Evolutionary conservation across 2,888 invertebrate species (phyloP).

Genomic region (Salpingus planirostris): DNA sequence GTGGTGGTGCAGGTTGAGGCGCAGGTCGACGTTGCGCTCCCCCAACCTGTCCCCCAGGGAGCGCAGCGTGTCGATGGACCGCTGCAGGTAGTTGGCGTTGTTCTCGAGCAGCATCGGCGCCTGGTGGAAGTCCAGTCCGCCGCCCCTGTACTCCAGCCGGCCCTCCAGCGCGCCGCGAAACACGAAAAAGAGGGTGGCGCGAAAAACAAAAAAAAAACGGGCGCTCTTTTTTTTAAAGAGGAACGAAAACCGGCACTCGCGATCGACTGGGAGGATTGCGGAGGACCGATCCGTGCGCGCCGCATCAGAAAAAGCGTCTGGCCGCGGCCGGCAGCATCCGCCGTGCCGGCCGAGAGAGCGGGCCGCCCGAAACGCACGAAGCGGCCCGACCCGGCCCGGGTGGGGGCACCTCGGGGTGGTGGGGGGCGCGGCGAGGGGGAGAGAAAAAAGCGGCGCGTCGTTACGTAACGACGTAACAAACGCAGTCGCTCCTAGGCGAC

Average conservation of each 20-base stretch:
- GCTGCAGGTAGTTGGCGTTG: constrained; percentile 38
- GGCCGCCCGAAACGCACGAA: too few species aligned
- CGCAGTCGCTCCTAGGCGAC: too few species aligned
- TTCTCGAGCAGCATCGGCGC: constrained; percentile 35
- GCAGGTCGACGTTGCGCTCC: constrained; percentile 38
- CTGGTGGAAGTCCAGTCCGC: constrained; percentile 39
- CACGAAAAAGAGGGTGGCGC: too few species aligned
- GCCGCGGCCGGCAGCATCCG: constrained; percentile 27
- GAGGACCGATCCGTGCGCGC: constrained; percentile 40
- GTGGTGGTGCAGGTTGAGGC: constrained; percentile 31
- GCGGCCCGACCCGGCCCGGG: too few species aligned
- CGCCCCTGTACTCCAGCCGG: constrained; percentile 39
- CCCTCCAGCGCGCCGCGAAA: constrained; percentile 33
- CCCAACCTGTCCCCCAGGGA: constrained; percentile 39
- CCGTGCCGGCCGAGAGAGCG: too few species aligned
- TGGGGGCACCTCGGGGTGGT: too few species aligned
- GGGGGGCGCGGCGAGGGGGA: constrained; percentile 22
- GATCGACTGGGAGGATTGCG: constrained; percentile 36
- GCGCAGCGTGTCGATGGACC: constrained; percentile 40
- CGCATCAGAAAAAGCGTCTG: constrained; percentile 41
- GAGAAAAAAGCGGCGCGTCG: constrained; percentile 28
- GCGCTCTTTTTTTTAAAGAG: too few species aligned
- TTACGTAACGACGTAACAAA: constrained; percentile 36
- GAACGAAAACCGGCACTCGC: too few species aligned
- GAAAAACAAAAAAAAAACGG: constrained; percentile 29